phyloP scores from a whole-genome alignment of 1,140 invertebrate species.

The Heliconius nattereri region DNA sequence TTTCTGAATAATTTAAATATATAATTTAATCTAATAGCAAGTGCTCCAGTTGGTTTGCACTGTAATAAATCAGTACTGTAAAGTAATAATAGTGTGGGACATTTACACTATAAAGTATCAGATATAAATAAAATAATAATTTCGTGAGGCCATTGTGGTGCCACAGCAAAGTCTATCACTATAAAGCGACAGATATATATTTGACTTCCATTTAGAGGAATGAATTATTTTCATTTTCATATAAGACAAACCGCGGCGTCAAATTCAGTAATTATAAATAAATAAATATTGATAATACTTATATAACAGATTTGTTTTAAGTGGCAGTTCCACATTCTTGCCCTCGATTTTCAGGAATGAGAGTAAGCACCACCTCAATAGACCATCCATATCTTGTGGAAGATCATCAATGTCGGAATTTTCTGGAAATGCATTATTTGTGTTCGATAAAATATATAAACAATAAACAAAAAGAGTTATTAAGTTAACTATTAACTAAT shows the following conservation, averaged over 20 bases:
- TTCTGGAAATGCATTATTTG: constrained; percentile 43
- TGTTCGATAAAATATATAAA: not conserved
- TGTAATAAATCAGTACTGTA: too few species aligned
- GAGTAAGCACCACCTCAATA: constrained; percentile 89
- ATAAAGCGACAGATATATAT: too few species aligned
- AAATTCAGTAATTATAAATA: not conserved
- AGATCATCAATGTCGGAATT: constrained; percentile 60
- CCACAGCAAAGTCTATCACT: too few species aligned
- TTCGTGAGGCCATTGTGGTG: too few species aligned
- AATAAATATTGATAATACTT: constrained; percentile 51
- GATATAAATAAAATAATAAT: too few species aligned
- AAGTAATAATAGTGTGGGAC: too few species aligned
- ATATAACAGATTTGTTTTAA: constrained; percentile 76
- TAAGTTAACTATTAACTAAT: too few species aligned
- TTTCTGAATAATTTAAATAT: too few species aligned
- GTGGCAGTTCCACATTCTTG: constrained; percentile 81
- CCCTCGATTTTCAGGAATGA: constrained; percentile 87
- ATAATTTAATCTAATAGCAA: too few species aligned
- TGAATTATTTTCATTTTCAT: not conserved
- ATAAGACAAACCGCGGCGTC: not conserved
- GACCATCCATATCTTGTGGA: constrained; percentile 86
- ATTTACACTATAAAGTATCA: too few species aligned
- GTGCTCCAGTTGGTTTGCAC: too few species aligned
- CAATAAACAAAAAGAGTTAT: not conserved
- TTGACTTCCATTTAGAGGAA: not conserved